Base-by-base conservation (phyloP, 2,888 invertebrate species). In the Nemotelus nigrinus region DNA sequence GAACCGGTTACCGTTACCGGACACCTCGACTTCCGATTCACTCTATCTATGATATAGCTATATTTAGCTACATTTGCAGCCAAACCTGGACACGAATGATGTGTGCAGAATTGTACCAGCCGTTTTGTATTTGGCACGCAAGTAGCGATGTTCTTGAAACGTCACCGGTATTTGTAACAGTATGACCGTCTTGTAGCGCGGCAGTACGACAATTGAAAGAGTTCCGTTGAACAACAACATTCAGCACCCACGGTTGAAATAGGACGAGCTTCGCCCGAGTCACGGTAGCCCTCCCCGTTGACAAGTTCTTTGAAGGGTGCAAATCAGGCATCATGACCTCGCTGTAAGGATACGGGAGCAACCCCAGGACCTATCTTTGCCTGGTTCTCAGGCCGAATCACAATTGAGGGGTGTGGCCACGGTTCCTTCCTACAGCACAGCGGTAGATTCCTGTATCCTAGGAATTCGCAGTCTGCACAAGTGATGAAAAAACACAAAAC, bases 1-100 rank as follows among this genome's bases (percentile, higher is more conserved):
- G 87, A 87, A 87, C 87, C 87, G 86, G 87, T 87, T 87, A 87
- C 87, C 87, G 87, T 87, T 87, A 86, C 87, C 87, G 87, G 87
- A 87, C 87, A 87, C 87, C 87, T 87, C 86, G 83, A 85, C 86
- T 87, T 87, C 87, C 87, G 87, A 83, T 81, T 83, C 84, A 86
- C 84, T 85, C 85, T 82, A 39, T 53, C 70, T 25, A 74, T 47
- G 63, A 41, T 55, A 55, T 10, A 43, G 55, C 74, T 60, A 60
- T 74, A 44, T 2, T 41, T 47, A 63, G 83, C 47, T 8, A 72
- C 58, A 72, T 8, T 45, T 45, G n/a, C 45, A 72, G 57, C 25
- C n/a, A 57, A 39, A 47, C 6, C 44, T 58, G 58, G 47, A 72
- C 45, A 58, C 39, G 39, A 50, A 25, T 64, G 55, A 44, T 64